phyloP scores from a whole-genome alignment of 2,113 vertebrate genomes.

The Chloroceryle aenea region DNA sequence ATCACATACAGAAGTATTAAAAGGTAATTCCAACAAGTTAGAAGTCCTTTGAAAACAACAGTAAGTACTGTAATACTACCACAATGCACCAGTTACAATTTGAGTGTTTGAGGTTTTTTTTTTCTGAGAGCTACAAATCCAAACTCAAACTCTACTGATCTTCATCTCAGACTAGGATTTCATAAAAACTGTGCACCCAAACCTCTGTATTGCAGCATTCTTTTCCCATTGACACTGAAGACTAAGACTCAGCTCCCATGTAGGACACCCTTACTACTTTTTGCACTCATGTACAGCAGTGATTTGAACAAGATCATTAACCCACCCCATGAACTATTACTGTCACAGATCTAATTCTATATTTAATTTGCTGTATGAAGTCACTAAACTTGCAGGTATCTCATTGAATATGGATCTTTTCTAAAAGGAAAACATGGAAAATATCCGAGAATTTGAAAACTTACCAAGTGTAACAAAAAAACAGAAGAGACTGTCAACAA shows the following conservation, averaged over 20 bases:
- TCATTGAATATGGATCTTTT: neutral
- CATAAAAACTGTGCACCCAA: neutral
- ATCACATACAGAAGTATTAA: neutral
- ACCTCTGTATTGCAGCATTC: neutral
- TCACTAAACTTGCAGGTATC: neutral
- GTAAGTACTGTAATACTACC: neutral
- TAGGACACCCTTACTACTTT: neutral
- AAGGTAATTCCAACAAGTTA: neutral
- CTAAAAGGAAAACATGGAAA: neutral
- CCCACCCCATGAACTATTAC: accelerated
- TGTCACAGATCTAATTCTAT: neutral
- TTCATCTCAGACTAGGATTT: neutral
- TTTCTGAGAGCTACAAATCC: neutral
- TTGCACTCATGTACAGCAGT: neutral
- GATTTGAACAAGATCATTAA: neutral
- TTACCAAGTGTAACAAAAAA: conserved; percentile 98
- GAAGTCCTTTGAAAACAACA: neutral
- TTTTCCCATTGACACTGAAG: neutral
- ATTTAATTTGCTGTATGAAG: neutral
- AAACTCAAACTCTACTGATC: neutral
- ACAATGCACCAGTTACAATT: neutral
- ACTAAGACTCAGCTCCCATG: neutral
- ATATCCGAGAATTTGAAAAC: conserved; percentile 29
- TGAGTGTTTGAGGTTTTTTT: too few species aligned
- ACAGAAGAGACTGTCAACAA: conserved; percentile 98